phyloP scores from a whole-genome alignment of 2,888 invertebrate species.

The Sarcophaga caerulescens region DNA sequence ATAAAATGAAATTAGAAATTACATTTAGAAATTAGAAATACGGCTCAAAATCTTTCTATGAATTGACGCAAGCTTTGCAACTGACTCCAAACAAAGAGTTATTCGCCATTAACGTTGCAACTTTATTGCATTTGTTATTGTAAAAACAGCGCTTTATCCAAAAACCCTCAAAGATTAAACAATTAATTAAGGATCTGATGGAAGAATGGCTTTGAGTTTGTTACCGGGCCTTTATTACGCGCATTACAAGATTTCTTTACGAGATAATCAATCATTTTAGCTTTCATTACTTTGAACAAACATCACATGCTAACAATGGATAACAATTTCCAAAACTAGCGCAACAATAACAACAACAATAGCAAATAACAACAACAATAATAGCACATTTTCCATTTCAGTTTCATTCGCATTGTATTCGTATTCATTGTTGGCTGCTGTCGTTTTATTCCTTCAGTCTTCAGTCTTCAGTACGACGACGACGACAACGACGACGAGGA shows the following conservation, averaged over 20 bases:
- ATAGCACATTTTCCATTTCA: constrained; percentile 14
- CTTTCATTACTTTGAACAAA: constrained; percentile 20
- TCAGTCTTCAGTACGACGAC: constrained; percentile 9
- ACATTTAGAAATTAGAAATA: no score
- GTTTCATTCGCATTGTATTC: not conserved
- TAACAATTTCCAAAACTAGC: not conserved
- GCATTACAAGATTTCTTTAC: not conserved
- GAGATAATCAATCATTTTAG: constrained; percentile 63
- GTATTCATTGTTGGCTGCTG: constrained; percentile 27
- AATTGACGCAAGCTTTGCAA: no score
- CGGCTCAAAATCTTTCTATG: no score
- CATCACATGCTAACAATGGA: not conserved
- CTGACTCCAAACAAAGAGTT: no score
- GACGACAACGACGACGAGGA: not conserved
- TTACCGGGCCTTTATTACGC: not conserved
- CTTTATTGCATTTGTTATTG: no score
- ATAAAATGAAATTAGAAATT: no score
- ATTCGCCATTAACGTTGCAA: no score
- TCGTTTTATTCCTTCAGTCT: not conserved
- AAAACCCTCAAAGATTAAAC: no score
- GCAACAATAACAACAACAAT: not conserved
- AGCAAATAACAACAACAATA: constrained; percentile 8
- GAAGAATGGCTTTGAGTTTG: no score
- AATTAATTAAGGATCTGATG: no score
- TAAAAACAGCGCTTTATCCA: no score